Evolutionary conservation across 2,113 vertebrate genomes (phyloP).

Genomic region (Gorsachius goisagi): DNA sequence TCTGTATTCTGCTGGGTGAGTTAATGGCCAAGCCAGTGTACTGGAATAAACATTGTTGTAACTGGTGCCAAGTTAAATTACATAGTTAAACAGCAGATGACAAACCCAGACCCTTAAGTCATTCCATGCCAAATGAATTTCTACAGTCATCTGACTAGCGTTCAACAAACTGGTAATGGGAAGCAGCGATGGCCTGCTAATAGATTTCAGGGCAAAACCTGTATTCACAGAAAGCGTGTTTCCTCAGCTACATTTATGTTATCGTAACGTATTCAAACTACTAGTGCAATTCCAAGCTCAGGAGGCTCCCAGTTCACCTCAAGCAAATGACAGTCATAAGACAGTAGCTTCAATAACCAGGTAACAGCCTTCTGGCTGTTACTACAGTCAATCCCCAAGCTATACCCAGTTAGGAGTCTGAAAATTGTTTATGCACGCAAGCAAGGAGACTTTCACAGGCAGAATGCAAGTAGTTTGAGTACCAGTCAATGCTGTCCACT

Average conservation of each 20-base stretch:
- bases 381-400: background rate
- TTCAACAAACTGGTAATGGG: background rate
- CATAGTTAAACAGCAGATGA: background rate
- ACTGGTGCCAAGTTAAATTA: background rate
- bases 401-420: background rate
- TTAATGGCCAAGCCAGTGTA: background rate
- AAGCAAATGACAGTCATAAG: background rate
- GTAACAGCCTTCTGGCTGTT: background rate
- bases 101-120: background rate
- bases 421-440: background rate
- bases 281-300: background rate
- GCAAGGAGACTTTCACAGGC: background rate
- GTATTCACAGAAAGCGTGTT: background rate
- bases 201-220: background rate
- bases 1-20: background rate
- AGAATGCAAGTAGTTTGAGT: background rate
- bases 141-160: background rate
- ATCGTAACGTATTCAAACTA: background rate
- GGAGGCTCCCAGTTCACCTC: background rate
- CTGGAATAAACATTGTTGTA: background rate
- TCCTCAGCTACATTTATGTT: background rate
- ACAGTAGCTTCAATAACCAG: background rate
- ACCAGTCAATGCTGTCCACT: background rate
- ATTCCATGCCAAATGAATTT: background rate
- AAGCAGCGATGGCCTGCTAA: background rate